Evolutionary conservation across 2,888 invertebrate species (phyloP).

Genomic region (Nymphalis polychloros): DNA sequence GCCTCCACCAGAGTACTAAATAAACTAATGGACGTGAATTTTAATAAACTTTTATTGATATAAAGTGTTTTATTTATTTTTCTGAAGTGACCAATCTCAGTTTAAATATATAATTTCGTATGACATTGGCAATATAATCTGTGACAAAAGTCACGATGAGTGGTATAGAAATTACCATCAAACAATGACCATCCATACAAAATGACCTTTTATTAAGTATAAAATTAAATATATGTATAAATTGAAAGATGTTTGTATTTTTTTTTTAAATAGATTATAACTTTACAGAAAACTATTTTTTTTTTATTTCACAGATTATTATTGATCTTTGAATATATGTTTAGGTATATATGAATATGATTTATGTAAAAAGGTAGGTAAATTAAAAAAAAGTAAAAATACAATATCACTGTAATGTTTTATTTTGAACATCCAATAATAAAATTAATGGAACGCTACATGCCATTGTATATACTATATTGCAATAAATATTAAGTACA

Average conservation of each 20-base stretch:
- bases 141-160: no score
- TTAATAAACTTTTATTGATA: background rate
- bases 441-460: constrained; percentile 49
- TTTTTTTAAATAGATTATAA: background rate
- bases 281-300: background rate
- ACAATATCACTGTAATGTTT: constrained; percentile 39
- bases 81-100: background rate
- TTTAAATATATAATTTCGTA: background rate
- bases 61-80: background rate
- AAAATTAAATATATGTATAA: background rate
- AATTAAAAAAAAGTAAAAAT: constrained; percentile 13
- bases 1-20: constrained; percentile 15
- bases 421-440: constrained; percentile 52
- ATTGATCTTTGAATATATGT: no score
- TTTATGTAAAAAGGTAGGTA: no score
- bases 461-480: constrained; percentile 38
- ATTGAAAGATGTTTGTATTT: background rate
- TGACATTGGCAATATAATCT: background rate
- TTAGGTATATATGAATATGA: no score
- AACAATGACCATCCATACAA: no score
- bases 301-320: background rate
- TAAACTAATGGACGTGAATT: background rate
- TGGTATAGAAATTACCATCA: no score
- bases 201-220: background rate
- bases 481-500: constrained; percentile 39